Percentiles rank a stretch among this genome's conserved stretches.
phyloP scores from a whole-genome alignment of 2,888 invertebrate species.

The Drosophila anceps region DNA sequence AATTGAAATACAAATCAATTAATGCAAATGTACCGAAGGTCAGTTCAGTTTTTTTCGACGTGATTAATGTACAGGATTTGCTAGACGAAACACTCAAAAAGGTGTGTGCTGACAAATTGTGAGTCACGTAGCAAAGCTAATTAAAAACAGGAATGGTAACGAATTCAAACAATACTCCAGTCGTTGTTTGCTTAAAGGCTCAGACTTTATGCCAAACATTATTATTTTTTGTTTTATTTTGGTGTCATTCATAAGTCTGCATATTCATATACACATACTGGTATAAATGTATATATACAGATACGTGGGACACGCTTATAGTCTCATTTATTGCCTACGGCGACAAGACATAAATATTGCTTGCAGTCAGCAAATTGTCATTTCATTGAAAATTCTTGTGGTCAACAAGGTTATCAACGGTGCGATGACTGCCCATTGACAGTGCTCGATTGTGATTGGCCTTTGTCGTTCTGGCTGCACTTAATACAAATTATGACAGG shows the following conservation, averaged over 20 bases:
- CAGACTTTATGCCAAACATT: constrained; percentile 4
- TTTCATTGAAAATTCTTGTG: constrained; percentile 70
- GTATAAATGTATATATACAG: not conserved
- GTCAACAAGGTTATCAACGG: constrained; percentile 79
- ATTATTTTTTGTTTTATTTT: not conserved
- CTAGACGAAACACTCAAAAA: constrained; percentile 27
- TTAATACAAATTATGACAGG: constrained; percentile 65
- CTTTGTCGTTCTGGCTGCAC: constrained; percentile 41
- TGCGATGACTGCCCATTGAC: constrained; percentile 37
- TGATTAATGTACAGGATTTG: constrained; percentile 57
- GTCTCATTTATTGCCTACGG: constrained; percentile 61
- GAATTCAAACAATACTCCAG: constrained; percentile 13
- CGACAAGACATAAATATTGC: constrained; percentile 53
- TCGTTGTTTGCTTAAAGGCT: constrained; percentile 6
- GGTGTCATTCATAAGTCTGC: constrained; percentile 11
- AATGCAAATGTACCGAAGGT: constrained; percentile 64
- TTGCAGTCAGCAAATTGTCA: constrained; percentile 57
- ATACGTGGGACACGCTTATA: constrained; percentile 33
- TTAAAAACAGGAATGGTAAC: constrained; percentile 42
- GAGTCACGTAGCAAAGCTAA: constrained; percentile 48
- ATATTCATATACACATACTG: constrained; percentile 2
- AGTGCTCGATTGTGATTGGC: constrained; percentile 39
- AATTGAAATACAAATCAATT: constrained; percentile 68
- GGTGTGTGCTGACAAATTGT: constrained; percentile 38
- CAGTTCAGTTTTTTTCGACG: constrained; percentile 37